Evolutionary conservation across 2,113 vertebrate genomes (phyloP).

Genomic region (Felis chaus): DNA sequence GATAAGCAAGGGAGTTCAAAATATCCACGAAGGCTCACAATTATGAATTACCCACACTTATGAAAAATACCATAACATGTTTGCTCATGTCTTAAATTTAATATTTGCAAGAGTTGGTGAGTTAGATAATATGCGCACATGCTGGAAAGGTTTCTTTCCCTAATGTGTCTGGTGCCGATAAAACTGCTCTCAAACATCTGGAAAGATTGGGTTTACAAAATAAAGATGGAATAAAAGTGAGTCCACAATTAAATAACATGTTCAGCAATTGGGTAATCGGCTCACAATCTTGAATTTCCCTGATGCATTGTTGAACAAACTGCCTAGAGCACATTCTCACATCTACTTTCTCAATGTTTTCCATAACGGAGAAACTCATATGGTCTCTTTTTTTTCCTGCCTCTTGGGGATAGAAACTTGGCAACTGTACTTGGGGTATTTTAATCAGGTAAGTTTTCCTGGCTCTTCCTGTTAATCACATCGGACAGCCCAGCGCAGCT

Average conservation of each 20-base stretch:
- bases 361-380: constrained; percentile 80
- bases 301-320: constrained; percentile 83
- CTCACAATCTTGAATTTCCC: constrained; percentile 84
- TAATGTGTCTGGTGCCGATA: constrained; percentile 83
- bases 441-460: constrained; percentile 85
- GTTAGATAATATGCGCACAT: constrained; percentile 77
- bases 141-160: constrained; percentile 81
- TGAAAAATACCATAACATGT: constrained; percentile 65
- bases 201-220: constrained; percentile 84
- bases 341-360: constrained; percentile 83
- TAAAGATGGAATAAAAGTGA: constrained; percentile 84
- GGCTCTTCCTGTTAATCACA: constrained; percentile 81
- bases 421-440: constrained; percentile 77
- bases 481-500: constrained; percentile 75
- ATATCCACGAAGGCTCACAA: constrained; percentile 64
- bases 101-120: constrained; percentile 76
- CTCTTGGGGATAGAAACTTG: constrained; percentile 82
- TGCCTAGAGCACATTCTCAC: constrained; percentile 84
- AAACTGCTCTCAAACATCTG: constrained; percentile 85
- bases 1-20: constrained; percentile 66
- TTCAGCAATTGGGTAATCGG: constrained; percentile 79
- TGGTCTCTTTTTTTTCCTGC: constrained; percentile 66
- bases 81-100: constrained; percentile 77
- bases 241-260: constrained; percentile 82
- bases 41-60: constrained; percentile 37